Base-by-base conservation (phyloP, 2,888 invertebrate genomes). In the Conchocele bisecta region DNA sequence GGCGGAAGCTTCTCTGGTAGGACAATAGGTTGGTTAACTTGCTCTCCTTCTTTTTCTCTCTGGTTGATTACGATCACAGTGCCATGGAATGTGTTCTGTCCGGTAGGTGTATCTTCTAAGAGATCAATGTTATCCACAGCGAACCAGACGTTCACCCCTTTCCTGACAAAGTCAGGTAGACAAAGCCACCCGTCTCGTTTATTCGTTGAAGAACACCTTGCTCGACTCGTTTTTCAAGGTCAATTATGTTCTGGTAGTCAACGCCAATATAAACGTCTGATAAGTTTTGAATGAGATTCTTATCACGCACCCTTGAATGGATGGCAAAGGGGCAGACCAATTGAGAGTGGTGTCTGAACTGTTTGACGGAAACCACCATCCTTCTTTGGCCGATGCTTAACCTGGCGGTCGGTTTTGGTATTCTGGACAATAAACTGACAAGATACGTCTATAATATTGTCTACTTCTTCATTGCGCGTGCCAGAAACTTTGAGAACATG, bases 91-190 rank as follows among this genome's bases (percentile, higher is more conserved):
- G 42, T 42, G 6, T 42, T 15, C 42, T 42, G 50, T n/a, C 50
- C 50, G 28, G 9, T 48, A n/a, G 50, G 51, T 6, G 68, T 67
- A 28, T 67, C 68, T 53, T 65, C 68, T 9, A 67, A 42, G 29
- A 67, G 63, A 31, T 67, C 68, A 39, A 67, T 67, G 50, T 68
- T 70, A 29, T 68, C 71, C 39, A 70, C 28, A 28, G 71, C 71
- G 51, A 69, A 70, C 71, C 67, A 70, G 5, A 28, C 60, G 68
- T 70, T 61, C 42, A 69, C 42, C 6, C 50, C 57, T 22, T 46
- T 69, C 57, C 56, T 69, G 35, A 69, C 69, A 59, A 69, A 69
- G 20, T 69, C 69, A 20, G 57, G 66, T 6, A 69, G 56, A 70
- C 66, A 69, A 59, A 69, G 22, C 69, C 51, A 7, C 54, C 54